These are phyloP conservation scores for Passer montanus DNA, from an alignment of 2,113 vertebrate species.

Conservation along the genomic window DNA sequence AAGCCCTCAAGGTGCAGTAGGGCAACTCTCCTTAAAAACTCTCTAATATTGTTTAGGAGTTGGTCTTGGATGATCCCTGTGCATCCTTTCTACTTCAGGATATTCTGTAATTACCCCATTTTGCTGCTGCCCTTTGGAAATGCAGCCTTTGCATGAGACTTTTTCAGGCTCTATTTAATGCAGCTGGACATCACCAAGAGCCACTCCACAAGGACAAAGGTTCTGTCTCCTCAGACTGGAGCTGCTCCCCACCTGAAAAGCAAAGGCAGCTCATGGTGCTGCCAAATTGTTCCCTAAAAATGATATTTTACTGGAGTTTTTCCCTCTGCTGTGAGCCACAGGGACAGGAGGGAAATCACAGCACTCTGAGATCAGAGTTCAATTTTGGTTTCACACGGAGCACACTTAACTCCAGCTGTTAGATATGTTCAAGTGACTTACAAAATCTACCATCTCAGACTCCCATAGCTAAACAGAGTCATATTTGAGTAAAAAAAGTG, in stretches of 20 bases:
- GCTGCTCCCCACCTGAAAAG: neutral
- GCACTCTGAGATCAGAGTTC: neutral
- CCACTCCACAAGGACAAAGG: too few relatives aligned
- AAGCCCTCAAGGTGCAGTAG: neutral
- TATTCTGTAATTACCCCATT: neutral
- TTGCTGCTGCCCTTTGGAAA: neutral
- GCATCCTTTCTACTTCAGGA: neutral
- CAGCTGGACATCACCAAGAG: neutral
- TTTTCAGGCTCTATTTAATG: neutral
- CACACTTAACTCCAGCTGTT: neutral
- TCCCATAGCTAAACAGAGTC: neutral
- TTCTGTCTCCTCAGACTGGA: neutral
- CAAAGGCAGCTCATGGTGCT: neutral
- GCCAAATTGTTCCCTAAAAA: neutral
- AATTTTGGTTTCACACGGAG: neutral
- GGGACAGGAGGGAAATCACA: neutral
- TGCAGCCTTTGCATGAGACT: neutral
- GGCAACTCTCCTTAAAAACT: neutral
- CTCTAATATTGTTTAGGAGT: neutral
- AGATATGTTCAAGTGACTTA: neutral
- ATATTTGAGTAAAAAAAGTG: neutral
- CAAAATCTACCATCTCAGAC: neutral
- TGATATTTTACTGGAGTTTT: neutral
- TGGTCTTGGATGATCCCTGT: neutral
- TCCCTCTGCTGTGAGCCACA: neutral